Evolutionary conservation across 2,888 invertebrate species (phyloP), one percentile per base, ranked within the genome.

Genomic region (Podabrus alpinus): DNA sequence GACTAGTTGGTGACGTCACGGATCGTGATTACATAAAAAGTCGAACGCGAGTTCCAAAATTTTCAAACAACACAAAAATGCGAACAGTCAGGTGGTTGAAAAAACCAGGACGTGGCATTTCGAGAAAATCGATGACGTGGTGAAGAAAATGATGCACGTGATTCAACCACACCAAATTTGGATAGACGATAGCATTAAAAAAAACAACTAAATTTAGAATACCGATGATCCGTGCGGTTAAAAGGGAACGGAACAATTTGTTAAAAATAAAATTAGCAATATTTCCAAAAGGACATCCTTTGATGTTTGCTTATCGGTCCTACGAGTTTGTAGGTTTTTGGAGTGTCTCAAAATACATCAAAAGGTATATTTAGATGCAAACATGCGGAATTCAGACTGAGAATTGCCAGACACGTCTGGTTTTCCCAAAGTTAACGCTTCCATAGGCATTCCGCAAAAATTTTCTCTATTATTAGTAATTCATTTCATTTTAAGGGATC

Each of bases 361-460:
- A 67, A 59, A 68, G 71, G 68, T 80, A 80, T 80, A 79, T 77
- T 77, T 59, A 59, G 75, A 66, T 60, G 21, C 59, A 82, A 81
- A 82, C 85, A 86, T 86, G 86, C 86, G 86, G 86, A 86, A 86
- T 86, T 86, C 83, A 80, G 80, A 80, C 80, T 79, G 77, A 76
- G 72, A 77, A 59, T 78, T 78, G 84, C 85, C 85, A 86, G 85
- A 85, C 86, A 78, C 70, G 85, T 86, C 85, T 86, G 86, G 86
- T 85, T 86, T 86, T 86, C 83, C 86, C 85, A 78, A 79, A 69
- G 77, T 72, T 74, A 74, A 77, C 72, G 77, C 72, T 72, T 75
- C 66, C 77, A 75, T 71, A 75, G 75, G 75, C 75, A 75, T 75
- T 75, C 75, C 77, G 60, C 72, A 76, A 68, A 70, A 74, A 72